Evolutionary conservation across 2,797 vertebrate genomes (phyloP).

Genomic region (Hemitrygon akajei): DNA sequence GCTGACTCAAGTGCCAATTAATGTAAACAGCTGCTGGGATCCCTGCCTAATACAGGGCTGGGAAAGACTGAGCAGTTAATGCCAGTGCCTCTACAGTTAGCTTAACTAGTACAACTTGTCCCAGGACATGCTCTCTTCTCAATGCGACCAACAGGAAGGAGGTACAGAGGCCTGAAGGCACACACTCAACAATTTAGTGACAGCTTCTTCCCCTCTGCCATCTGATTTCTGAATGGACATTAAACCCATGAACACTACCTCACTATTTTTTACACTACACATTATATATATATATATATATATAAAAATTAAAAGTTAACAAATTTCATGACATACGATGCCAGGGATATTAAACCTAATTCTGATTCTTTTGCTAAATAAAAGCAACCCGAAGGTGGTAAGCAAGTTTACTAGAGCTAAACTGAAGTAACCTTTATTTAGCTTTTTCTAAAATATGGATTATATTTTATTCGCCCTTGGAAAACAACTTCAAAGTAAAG

Average conservation of each 20-base stretch:
- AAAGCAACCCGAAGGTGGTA: neutral
- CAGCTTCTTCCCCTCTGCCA: no score
- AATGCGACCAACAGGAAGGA: no score
- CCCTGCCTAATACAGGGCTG: slow-evolving; percentile 40
- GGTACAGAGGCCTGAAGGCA: no score
- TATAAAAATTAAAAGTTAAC: no score
- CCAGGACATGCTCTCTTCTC: no score
- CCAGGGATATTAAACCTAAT: no score
- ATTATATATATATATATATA: no score
- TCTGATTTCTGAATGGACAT: no score
- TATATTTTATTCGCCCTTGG: neutral
- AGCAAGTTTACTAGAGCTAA: neutral
- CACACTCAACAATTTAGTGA: no score
- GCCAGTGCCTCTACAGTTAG: neutral
- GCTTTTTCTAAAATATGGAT: neutral
- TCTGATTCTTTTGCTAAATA: neutral
- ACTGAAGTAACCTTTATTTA: slow-evolving; percentile 9
- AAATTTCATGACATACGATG: no score
- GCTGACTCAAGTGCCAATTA: slow-evolving; percentile 56
- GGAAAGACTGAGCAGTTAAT: slow-evolving; percentile 14
- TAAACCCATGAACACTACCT: no score
- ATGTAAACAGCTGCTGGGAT: slow-evolving; percentile 66
- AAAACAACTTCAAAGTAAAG: neutral
- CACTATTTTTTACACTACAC: no score
- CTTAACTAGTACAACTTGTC: neutral